A percentile compares a stretch with the other conserved stretches of the same genome.
phyloP scores from a whole-genome alignment of 2,797 vertebrate genomes.

The Perodicticus potto region DNA sequence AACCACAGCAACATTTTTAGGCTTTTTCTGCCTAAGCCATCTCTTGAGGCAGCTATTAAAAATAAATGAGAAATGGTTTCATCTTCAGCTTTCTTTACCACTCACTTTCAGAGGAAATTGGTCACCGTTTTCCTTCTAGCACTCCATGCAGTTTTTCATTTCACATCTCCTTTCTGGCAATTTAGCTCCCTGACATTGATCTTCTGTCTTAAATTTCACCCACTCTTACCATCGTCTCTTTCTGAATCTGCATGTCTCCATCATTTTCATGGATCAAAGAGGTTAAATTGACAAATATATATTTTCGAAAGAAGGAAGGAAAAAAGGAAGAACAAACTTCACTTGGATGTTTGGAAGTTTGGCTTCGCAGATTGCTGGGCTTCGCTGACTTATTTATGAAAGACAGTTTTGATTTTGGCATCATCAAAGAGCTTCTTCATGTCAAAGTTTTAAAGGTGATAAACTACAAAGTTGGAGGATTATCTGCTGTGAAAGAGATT shows the following conservation, averaged over 20 bases:
- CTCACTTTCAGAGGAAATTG: constrained; percentile 35
- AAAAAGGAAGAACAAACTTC: neutral
- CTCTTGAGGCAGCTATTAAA: constrained; percentile 23
- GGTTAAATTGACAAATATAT: neutral
- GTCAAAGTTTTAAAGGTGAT: constrained; percentile 56
- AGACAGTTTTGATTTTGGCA: constrained; percentile 2
- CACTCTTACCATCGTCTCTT: neutral
- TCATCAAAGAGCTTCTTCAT: neutral
- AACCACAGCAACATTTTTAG: neutral
- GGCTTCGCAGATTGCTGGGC: neutral
- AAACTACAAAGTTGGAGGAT: constrained; percentile 47
- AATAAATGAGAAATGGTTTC: neutral
- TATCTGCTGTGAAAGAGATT: constrained; percentile 8
- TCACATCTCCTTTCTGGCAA: constrained; percentile 20
- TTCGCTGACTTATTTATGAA: neutral
- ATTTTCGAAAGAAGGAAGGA: constrained; percentile 17
- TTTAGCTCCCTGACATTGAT: constrained; percentile 35
- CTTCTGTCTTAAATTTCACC: constrained; percentile 55
- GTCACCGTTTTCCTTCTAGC: neutral
- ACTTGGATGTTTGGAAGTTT: neutral
- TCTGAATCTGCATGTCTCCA: neutral
- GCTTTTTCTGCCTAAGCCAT: neutral
- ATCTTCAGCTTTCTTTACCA: neutral
- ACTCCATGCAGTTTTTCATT: neutral
- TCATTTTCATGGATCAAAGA: constrained; percentile 20